Evolutionary conservation across 2,888 invertebrate species (phyloP).

Genomic region (Carpatolechia fugitivella): DNA sequence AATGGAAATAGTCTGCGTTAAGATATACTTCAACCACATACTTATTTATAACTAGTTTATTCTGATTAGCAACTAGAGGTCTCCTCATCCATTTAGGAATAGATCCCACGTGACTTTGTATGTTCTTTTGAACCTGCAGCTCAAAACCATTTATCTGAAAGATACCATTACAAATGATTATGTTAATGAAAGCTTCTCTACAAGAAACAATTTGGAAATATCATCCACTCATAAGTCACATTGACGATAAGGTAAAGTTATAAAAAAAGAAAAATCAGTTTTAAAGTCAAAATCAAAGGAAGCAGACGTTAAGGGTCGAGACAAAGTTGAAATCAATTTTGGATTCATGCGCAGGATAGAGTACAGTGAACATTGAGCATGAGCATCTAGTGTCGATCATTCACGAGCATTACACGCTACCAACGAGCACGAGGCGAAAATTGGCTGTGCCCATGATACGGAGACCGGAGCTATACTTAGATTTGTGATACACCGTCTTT

Average conservation of each 20-base stretch:
- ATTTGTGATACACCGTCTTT: slow-evolving; percentile 24
- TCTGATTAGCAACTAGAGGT: too few relatives aligned
- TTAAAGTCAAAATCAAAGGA: background rate
- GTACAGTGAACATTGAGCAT: background rate
- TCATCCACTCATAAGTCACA: too few relatives aligned
- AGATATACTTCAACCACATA: too few relatives aligned
- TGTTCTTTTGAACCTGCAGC: too few relatives aligned
- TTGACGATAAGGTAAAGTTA: background rate
- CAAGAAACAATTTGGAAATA: too few relatives aligned
- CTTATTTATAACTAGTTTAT: too few relatives aligned
- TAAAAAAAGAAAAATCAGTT: background rate
- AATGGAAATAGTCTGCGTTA: too few relatives aligned
- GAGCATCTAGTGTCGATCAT: slow-evolving; percentile 41
- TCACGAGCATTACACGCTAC: slow-evolving; percentile 49
- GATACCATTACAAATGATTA: too few relatives aligned
- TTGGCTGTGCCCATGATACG: slow-evolving; percentile 60
- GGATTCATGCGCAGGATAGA: slow-evolving; percentile 52
- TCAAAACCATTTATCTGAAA: too few relatives aligned
- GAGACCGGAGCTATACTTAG: slow-evolving; percentile 53
- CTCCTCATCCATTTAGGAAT: too few relatives aligned
- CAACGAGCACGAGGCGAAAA: slow-evolving; percentile 67
- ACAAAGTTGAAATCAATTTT: slow-evolving; percentile 69
- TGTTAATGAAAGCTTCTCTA: too few relatives aligned
- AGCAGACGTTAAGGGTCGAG: slow-evolving; percentile 31
- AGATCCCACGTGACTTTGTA: too few relatives aligned